Conservation (phyloP, 2,888 invertebrate species). For the Dyspetes luteomarginatus region DNA sequence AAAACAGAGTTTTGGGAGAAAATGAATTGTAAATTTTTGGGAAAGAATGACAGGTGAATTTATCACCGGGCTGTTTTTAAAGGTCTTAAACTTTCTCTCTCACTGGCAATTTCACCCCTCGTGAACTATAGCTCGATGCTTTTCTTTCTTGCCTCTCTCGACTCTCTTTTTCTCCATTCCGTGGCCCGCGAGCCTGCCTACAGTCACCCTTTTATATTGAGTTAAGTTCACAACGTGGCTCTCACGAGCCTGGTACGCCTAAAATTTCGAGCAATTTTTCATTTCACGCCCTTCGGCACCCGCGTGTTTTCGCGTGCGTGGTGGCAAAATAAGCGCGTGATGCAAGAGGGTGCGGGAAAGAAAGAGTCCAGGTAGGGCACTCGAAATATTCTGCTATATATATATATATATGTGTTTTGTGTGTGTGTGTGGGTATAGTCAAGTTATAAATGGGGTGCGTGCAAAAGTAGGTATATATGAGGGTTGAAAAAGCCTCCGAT, state of each 20-base stretch:
- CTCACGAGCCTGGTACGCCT: constrained; percentile 39
- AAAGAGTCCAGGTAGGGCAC: constrained; percentile 39
- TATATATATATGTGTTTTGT: constrained; percentile 20
- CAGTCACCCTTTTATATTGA: constrained; percentile 66
- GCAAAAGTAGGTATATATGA: constrained; percentile 1
- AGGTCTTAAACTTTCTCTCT: constrained; percentile 60
- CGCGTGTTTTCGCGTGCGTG: constrained; percentile 47
- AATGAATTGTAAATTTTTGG: constrained; percentile 61
- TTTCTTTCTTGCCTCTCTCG: constrained; percentile 36
- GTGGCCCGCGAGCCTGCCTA: constrained; percentile 31
- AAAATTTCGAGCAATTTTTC: constrained; percentile 73
- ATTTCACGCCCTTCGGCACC: constrained; percentile 64
- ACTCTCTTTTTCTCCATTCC: constrained; percentile 31
- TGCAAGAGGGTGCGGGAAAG: constrained; percentile 18
- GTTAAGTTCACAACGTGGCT: constrained; percentile 59
- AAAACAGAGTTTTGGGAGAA: constrained; percentile 35
- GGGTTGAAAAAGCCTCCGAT: constrained; percentile 48
- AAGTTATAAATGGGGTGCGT: constrained; percentile 61
- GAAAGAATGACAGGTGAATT: constrained; percentile 61
- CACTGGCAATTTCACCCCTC: constrained; percentile 58
- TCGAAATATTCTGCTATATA: constrained; percentile 23
- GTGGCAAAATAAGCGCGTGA: constrained; percentile 42
- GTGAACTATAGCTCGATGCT: constrained; percentile 17
- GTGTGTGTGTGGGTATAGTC: too few species aligned
- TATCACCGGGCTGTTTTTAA: constrained; percentile 59